A percentile compares a stretch with the other conserved stretches of the same genome.
Conservation (phyloP, 2,797 vertebrate species). For the Toxotes lorentzi region DNA sequence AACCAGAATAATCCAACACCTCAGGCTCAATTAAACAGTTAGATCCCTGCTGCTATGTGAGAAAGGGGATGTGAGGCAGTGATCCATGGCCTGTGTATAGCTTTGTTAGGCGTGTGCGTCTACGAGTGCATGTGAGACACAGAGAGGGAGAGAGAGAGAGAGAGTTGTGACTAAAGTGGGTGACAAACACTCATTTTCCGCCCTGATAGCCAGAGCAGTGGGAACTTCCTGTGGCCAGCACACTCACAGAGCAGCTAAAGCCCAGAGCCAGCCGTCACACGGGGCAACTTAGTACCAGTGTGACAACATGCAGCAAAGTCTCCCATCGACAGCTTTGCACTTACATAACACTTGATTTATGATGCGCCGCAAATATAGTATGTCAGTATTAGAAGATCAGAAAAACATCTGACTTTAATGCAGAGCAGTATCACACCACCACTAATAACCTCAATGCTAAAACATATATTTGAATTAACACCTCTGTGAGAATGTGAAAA, state of each 20-base stretch:
- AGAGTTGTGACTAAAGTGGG: constrained; percentile 72
- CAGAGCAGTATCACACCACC: not conserved
- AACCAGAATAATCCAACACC: constrained; percentile 40
- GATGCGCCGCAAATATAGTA: not conserved
- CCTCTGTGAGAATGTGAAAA: not conserved
- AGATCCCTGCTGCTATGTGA: constrained; percentile 65
- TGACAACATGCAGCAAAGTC: constrained; percentile 17
- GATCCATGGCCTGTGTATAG: constrained; percentile 48
- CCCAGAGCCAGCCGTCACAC: constrained; percentile 23
- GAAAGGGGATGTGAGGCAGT: constrained; percentile 65
- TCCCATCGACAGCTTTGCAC: constrained; percentile 24
- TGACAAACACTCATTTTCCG: constrained; percentile 86
- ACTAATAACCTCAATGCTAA: not conserved
- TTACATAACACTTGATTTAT: constrained; percentile 22
- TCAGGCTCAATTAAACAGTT: constrained; percentile 67
- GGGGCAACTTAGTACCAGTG: constrained; percentile 18
- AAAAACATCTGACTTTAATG: not conserved
- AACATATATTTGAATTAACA: not conserved
- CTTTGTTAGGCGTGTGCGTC: constrained; percentile 22
- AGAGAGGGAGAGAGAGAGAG: constrained; percentile 26
- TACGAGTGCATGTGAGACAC: constrained; percentile 9
- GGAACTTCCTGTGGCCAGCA: constrained; percentile 83
- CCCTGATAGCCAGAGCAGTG: constrained; percentile 84
- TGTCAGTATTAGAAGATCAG: not conserved
- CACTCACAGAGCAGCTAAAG: constrained; percentile 75